Conservation (phyloP, 2,113 vertebrate genomes). For the Oophaga pumilio region DNA sequence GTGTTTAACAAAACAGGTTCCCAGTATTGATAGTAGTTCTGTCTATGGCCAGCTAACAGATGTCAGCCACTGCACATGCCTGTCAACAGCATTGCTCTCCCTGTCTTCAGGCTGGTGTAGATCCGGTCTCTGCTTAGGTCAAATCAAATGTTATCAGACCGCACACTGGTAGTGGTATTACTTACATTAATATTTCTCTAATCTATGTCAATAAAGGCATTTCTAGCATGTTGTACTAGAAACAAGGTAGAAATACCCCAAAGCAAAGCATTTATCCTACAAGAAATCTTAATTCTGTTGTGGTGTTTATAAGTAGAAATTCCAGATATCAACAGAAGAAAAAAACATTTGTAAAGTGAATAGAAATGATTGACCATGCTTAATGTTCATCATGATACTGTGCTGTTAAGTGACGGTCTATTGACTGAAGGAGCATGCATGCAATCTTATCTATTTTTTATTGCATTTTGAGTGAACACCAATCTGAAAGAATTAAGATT, state of each 20-base stretch:
- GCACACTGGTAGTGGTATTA: no score
- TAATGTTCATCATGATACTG: neutral
- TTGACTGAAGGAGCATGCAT: neutral
- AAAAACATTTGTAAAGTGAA: neutral
- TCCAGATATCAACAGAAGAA: neutral
- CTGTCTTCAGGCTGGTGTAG: no score
- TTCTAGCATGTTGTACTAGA: neutral
- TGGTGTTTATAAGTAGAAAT: neutral
- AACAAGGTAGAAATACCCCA: neutral
- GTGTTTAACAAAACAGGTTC: no score
- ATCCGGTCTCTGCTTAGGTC: no score
- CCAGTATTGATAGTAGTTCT: no score
- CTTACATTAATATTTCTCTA: neutral
- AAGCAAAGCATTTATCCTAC: neutral
- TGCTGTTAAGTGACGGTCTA: neutral
- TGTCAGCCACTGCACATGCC: no score
- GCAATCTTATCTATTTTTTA: neutral
- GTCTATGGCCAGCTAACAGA: no score
- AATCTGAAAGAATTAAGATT: constrained; percentile 40
- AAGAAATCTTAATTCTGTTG: constrained; percentile 23
- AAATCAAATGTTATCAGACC: no score
- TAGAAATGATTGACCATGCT: neutral
- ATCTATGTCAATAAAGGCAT: neutral
- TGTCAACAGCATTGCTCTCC: no score
- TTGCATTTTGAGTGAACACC: constrained; percentile 2